These are phyloP conservation scores for Steinernema feltiae DNA, from an alignment of 1,140 invertebrate species.

Conservation along the genomic window DNA sequence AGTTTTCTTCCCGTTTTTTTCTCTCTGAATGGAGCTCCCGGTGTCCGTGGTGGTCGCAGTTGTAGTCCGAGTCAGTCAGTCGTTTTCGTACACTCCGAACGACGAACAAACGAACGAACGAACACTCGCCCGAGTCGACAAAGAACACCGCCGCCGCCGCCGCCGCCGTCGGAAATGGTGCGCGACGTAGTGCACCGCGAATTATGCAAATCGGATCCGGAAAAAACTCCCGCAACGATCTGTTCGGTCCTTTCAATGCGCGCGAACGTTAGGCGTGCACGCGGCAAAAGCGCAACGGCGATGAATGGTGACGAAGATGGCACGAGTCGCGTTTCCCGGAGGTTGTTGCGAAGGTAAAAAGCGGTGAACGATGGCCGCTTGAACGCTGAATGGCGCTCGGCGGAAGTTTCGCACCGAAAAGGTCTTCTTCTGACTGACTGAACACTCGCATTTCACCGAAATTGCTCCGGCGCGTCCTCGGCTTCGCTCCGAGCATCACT, in stretches of 20 bases:
- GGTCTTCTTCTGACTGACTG: too few relatives aligned
- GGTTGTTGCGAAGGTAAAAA: background rate
- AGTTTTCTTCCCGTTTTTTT: background rate
- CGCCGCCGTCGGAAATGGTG: conserved; percentile 12
- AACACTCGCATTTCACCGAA: too few relatives aligned
- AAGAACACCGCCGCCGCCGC: background rate
- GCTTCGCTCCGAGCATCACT: too few relatives aligned
- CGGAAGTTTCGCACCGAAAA: too few relatives aligned
- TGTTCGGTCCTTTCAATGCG: background rate
- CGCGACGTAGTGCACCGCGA: background rate
- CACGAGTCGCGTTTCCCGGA: too few relatives aligned
- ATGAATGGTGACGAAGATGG: background rate
- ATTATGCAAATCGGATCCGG: conserved; percentile 8
- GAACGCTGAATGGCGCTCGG: background rate
- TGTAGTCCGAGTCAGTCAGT: background rate
- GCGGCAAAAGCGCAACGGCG: background rate
- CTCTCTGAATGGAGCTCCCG: background rate
- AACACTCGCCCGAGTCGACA: background rate
- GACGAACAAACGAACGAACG: background rate
- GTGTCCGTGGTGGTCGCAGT: background rate
- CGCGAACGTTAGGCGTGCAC: background rate
- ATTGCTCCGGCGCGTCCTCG: too few relatives aligned
- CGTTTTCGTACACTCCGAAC: conserved; percentile 5
- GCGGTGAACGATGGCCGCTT: too few relatives aligned
- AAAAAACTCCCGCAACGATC: background rate